A percentile compares a stretch with the other conserved stretches of the same genome.
Conservation (phyloP, 1,140 invertebrate genomes). For the Danaus plexippus region DNA sequence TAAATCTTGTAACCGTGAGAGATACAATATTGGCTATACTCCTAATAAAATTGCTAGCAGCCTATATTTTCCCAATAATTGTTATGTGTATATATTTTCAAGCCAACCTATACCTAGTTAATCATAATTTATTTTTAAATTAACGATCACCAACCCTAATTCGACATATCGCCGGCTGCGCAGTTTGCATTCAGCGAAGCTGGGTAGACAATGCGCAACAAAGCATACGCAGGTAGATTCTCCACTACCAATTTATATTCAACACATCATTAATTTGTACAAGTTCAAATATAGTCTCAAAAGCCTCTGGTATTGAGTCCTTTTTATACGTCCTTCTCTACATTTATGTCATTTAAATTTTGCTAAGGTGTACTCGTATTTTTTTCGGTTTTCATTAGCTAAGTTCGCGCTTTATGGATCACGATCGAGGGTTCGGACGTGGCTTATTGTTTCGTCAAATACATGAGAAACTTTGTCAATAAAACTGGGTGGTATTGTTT, state of each 20-base stretch:
- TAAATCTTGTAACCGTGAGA: too few species aligned
- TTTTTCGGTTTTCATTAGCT: conserved; percentile 69
- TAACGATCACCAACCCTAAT: conserved; percentile 44
- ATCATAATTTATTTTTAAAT: conserved; percentile 9
- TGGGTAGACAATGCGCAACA: conserved; percentile 59
- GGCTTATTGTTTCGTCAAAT: conserved; percentile 67
- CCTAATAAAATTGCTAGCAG: too few species aligned
- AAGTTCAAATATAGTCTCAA: conserved; percentile 22
- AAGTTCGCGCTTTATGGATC: conserved; percentile 68
- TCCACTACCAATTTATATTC: conserved; percentile 26
- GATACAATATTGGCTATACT: too few species aligned
- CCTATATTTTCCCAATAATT: too few species aligned
- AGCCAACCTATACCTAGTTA: background rate
- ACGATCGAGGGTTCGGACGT: conserved; percentile 58
- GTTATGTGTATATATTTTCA: too few species aligned
- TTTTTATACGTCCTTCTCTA: too few species aligned
- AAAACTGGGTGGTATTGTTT: conserved; percentile 52
- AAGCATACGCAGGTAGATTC: conserved; percentile 61
- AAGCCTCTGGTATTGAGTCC: conserved; percentile 6
- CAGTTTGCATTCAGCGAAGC: conserved; percentile 49
- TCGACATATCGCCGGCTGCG: conserved; percentile 49
- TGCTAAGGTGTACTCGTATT: conserved; percentile 43
- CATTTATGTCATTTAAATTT: too few species aligned
- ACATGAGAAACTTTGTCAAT: conserved; percentile 64
- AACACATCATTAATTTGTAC: conserved; percentile 11